phyloP scores from a whole-genome alignment of 2,113 vertebrate genomes.

The Anas platyrhynchos region DNA sequence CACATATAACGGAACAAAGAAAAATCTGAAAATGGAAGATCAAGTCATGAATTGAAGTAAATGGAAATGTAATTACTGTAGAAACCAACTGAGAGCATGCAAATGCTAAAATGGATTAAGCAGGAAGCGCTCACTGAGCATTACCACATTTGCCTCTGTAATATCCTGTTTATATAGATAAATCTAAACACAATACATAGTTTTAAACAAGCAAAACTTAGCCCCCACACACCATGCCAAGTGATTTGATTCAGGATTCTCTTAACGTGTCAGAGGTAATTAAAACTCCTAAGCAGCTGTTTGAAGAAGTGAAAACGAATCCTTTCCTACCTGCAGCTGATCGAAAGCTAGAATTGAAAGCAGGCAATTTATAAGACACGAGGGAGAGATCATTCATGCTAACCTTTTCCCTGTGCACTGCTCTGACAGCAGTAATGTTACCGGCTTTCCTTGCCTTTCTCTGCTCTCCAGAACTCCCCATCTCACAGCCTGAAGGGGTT shows the following conservation, averaged over 20 bases:
- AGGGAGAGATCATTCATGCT: neutral
- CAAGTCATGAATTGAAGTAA: constrained; percentile 48
- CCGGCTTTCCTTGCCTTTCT: neutral
- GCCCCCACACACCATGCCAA: neutral
- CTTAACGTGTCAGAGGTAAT: constrained; percentile 1
- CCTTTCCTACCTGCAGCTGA: neutral
- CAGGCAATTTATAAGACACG: neutral
- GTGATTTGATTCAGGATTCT: constrained; percentile 12
- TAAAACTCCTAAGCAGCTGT: neutral
- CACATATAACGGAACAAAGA: neutral
- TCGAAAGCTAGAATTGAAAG: neutral
- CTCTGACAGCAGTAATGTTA: neutral
- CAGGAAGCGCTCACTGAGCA: neutral
- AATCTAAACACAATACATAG: neutral
- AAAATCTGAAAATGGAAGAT: neutral
- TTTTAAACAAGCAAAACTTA: neutral
- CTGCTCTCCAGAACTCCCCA: neutral
- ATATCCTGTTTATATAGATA: neutral
- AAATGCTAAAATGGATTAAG: neutral
- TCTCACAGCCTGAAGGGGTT: neutral
- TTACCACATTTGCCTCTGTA: neutral
- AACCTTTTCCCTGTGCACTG: neutral
- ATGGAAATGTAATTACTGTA: constrained; percentile 29
- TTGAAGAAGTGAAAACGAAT: neutral
- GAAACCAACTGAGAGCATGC: constrained; percentile 41